Percentiles rank a stretch among this genome's conserved stretches.
These are phyloP conservation scores for Chiloscyllium punctatum DNA, from an alignment of 2,797 vertebrate species.

Conservation along the genomic window DNA sequence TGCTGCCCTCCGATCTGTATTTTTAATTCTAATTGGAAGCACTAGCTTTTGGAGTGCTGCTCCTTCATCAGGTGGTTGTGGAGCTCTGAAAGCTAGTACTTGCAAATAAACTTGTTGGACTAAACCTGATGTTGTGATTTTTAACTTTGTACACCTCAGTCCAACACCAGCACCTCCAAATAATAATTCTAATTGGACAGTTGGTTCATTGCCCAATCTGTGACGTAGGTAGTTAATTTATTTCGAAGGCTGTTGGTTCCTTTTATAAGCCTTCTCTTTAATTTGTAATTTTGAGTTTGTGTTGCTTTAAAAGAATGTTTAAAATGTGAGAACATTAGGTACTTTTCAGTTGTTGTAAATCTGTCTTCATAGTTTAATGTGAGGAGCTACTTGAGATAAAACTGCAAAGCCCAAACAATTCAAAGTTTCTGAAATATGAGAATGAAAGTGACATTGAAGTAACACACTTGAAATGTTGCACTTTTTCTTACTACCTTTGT, in stretches of 20 bases:
- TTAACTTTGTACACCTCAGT: too few relatives aligned
- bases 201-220: slow-evolving; percentile 30
- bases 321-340: not conserved
- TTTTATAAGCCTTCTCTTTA: not conserved
- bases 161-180: too few relatives aligned
- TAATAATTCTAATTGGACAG: not conserved
- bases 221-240: slow-evolving; percentile 17
- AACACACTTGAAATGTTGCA: slow-evolving; percentile 41
- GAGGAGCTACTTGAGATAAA: slow-evolving; percentile 37
- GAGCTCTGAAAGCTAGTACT: too few relatives aligned
- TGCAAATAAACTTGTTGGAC: too few relatives aligned
- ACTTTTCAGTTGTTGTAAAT: not conserved
- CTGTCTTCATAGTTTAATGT: not conserved
- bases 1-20: not conserved
- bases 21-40: not conserved
- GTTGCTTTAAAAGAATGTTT: not conserved
- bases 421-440: slow-evolving; percentile 45
- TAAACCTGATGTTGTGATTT: too few relatives aligned
- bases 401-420: slow-evolving; percentile 41
- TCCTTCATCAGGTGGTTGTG: too few relatives aligned
- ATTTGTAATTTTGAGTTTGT: not conserved
- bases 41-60: too few relatives aligned
- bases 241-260: slow-evolving; percentile 31
- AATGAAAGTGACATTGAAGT: slow-evolving; percentile 42
- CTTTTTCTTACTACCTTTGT: slow-evolving; percentile 43